Conservation (phyloP, 2,113 vertebrate species). For the Silurus glanis region DNA sequence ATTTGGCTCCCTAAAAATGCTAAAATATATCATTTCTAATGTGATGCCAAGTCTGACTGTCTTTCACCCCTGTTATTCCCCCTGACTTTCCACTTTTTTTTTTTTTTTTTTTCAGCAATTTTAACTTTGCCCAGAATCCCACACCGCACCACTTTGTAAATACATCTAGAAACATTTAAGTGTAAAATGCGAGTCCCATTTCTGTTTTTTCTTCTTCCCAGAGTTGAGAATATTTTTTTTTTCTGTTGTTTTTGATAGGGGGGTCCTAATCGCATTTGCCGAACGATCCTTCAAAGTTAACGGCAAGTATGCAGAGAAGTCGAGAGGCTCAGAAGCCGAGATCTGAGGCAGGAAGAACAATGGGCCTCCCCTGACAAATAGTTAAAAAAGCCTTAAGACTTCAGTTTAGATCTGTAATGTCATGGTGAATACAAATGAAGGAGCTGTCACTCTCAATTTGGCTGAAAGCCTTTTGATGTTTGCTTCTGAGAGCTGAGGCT, state of each 20-base stretch:
- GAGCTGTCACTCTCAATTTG: slow-evolving; percentile 76
- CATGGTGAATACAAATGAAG: slow-evolving; percentile 81
- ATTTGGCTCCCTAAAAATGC: neutral
- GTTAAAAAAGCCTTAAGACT: slow-evolving; percentile 80
- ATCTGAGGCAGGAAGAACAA: slow-evolving; percentile 78
- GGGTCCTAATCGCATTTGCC: slow-evolving; percentile 50
- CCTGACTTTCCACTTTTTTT: neutral
- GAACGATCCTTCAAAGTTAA: slow-evolving; percentile 70
- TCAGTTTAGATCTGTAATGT: slow-evolving; percentile 77
- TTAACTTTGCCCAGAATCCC: slow-evolving; percentile 6
- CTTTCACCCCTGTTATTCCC: neutral
- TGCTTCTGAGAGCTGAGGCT: slow-evolving; percentile 64
- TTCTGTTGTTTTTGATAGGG: slow-evolving; percentile 34
- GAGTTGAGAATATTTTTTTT: slow-evolving; percentile 34
- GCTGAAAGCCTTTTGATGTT: slow-evolving; percentile 78
- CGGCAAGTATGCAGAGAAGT: slow-evolving; percentile 70
- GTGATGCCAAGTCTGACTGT: neutral
- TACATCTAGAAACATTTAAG: slow-evolving; percentile 25
- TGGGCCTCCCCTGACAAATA: slow-evolving; percentile 80
- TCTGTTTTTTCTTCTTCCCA: slow-evolving; percentile 35
- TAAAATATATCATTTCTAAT: neutral
- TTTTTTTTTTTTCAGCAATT: neutral
- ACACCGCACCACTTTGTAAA: slow-evolving; percentile 20
- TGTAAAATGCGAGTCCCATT: slow-evolving; percentile 34
- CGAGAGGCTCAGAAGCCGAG: slow-evolving; percentile 75